Evolutionary conservation across 2,888 invertebrate species (phyloP).

Genomic region (Lamellibrachia satsuma): DNA sequence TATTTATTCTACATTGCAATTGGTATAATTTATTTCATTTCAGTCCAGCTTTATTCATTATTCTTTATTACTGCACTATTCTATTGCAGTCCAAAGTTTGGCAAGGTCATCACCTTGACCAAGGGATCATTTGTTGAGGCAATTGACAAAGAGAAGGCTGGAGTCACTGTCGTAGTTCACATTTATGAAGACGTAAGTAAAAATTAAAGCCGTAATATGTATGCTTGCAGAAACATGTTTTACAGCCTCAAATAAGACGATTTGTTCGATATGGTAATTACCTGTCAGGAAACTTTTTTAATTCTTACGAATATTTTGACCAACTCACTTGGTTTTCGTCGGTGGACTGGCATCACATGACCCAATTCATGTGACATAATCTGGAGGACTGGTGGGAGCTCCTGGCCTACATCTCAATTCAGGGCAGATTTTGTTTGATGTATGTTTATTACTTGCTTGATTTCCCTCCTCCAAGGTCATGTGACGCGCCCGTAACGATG

Average conservation of each 20-base stretch:
- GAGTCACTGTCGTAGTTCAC: conserved; percentile 86
- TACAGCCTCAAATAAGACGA: background rate
- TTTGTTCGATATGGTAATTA: too few species aligned
- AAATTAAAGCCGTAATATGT: background rate
- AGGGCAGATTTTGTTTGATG: too few species aligned
- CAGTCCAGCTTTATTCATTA: conserved; percentile 6
- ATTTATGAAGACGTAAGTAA: conserved; percentile 77
- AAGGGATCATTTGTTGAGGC: conserved; percentile 84
- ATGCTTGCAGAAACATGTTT: background rate
- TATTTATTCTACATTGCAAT: background rate
- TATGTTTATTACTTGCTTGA: too few species aligned
- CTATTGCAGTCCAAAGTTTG: conserved; percentile 72
- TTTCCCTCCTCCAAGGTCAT: too few species aligned
- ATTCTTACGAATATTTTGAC: too few species aligned
- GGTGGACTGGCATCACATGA: too few species aligned
- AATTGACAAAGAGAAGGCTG: conserved; percentile 86
- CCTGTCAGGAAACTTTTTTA: too few species aligned
- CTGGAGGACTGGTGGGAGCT: too few species aligned
- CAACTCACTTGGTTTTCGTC: too few species aligned
- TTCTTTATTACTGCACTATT: background rate
- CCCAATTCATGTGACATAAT: too few species aligned
- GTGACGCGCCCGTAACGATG: too few species aligned
- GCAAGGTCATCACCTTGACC: conserved; percentile 77
- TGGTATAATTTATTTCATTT: background rate
- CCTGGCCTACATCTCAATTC: too few species aligned